Percentiles rank a stretch among this genome's conserved stretches.
phyloP scores from a whole-genome alignment of 2,797 vertebrate genomes.

The Onychomys torridus region DNA sequence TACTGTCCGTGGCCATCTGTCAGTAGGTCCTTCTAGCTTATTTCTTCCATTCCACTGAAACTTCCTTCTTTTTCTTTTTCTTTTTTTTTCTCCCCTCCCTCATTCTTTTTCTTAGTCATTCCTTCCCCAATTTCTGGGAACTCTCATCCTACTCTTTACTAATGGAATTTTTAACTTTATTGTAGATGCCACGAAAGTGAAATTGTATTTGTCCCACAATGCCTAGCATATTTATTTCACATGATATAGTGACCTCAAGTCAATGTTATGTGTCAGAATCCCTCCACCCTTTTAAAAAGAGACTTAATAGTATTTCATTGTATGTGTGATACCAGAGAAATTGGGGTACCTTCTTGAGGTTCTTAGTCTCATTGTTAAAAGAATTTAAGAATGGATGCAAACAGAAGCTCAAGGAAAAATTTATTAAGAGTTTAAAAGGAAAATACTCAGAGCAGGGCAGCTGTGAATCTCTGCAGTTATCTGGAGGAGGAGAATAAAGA shows the following conservation, averaged over 20 bases:
- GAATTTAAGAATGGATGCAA: background rate
- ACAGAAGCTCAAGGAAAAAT: background rate
- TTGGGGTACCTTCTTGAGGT: background rate
- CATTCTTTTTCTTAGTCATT: background rate
- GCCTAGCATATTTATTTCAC: background rate
- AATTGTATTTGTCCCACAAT: conserved; percentile 3
- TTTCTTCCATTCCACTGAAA: background rate
- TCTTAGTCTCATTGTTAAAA: background rate
- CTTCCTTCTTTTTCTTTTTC: background rate
- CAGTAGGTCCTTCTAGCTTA: background rate
- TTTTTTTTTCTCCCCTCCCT: no score
- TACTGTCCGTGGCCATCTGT: background rate
- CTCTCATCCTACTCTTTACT: background rate
- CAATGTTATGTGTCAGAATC: background rate
- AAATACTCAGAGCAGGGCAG: background rate
- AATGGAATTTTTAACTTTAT: background rate
- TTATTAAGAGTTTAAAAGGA: background rate
- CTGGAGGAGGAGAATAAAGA: background rate
- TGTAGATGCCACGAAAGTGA: background rate
- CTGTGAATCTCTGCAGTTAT: background rate
- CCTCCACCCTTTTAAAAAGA: no score
- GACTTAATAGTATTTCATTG: background rate
- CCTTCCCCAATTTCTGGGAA: background rate
- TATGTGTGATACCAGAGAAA: background rate
- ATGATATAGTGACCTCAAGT: background rate